A percentile compares a stretch with the other conserved stretches of the same genome.
Conservation (phyloP, 2,113 vertebrate species). For the Numida meleagris region DNA sequence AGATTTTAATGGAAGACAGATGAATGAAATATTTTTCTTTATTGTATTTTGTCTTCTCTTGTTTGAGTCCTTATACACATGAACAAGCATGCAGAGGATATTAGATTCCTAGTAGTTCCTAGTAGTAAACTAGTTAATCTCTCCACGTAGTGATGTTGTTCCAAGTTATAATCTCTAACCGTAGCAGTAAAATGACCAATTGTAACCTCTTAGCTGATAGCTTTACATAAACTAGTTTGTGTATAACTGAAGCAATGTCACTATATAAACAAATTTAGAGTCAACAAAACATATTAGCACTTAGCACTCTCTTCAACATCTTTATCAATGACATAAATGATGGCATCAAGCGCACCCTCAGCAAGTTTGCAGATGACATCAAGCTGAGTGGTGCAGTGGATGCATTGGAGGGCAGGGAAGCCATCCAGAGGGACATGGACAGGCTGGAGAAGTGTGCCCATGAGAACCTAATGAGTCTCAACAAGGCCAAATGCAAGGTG, state of each 20-base stretch:
- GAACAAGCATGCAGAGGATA: background rate
- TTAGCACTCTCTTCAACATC: too few relatives aligned
- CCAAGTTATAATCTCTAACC: background rate
- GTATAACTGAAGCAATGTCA: background rate
- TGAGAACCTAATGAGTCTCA: too few relatives aligned
- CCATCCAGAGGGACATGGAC: too few relatives aligned
- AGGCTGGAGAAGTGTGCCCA: too few relatives aligned
- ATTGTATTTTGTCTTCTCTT: background rate
- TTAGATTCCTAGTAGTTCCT: background rate
- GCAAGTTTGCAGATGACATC: too few relatives aligned
- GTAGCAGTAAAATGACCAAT: background rate
- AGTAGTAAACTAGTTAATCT: background rate
- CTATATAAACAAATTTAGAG: slow-evolving; percentile 16
- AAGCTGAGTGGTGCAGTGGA: too few relatives aligned
- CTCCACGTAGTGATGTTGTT: background rate
- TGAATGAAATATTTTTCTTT: background rate
- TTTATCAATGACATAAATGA: too few relatives aligned
- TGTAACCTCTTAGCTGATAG: slow-evolving; percentile 6
- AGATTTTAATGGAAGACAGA: background rate
- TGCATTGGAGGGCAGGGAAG: too few relatives aligned
- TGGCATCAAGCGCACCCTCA: too few relatives aligned
- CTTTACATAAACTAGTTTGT: background rate
- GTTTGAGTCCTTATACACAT: background rate
- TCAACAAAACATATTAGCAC: background rate
- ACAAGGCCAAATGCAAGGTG: too few relatives aligned